phyloP scores from a whole-genome alignment of 2,113 vertebrate genomes.

The Onychostruthus taczanowskii region DNA sequence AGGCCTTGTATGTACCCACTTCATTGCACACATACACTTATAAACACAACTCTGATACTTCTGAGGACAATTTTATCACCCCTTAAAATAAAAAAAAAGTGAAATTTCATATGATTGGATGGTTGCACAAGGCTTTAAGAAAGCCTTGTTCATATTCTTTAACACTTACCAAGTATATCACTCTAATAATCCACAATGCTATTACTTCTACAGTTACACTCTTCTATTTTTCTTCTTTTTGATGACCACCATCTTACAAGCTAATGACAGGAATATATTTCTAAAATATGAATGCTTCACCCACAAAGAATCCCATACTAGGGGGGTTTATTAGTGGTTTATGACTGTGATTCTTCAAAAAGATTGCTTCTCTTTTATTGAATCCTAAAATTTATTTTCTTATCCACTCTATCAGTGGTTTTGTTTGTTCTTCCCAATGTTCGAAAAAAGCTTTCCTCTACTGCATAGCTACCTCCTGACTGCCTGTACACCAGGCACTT shows the following conservation, averaged over 20 bases:
- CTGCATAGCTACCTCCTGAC: background rate
- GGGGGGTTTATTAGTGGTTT: background rate
- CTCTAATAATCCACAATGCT: background rate
- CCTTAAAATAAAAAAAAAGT: background rate
- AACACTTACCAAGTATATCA: background rate
- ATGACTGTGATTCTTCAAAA: background rate
- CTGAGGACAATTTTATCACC: background rate
- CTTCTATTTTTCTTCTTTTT: background rate
- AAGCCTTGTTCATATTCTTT: background rate
- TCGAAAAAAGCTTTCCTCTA: background rate
- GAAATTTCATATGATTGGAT: background rate
- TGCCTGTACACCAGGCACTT: background rate
- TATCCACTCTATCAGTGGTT: background rate
- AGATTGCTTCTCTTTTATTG: background rate
- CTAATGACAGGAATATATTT: background rate
- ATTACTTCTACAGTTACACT: background rate
- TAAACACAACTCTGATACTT: background rate
- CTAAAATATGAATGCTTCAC: background rate
- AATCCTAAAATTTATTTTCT: background rate
- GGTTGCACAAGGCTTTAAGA: background rate
- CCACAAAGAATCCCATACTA: background rate
- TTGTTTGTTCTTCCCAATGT: background rate
- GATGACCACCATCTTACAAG: background rate
- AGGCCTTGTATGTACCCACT: background rate
- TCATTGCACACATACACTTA: background rate